A percentile compares a stretch with the other conserved stretches of the same genome.
phyloP scores from a whole-genome alignment of 2,797 vertebrate species.

The Mareca strepera region DNA sequence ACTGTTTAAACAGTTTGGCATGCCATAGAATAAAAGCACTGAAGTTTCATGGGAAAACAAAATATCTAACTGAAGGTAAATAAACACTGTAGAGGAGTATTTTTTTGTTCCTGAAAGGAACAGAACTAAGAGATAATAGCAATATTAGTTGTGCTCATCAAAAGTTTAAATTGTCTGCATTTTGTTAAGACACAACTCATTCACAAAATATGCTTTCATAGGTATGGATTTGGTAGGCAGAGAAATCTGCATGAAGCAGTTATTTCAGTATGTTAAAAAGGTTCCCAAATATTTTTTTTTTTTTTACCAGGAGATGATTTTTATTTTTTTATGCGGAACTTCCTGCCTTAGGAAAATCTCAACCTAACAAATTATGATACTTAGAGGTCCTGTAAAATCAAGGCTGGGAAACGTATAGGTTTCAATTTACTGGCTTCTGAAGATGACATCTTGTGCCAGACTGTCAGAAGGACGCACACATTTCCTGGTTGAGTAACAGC shows the following conservation, averaged over 20 bases:
- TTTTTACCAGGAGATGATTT: neutral
- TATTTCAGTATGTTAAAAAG: neutral
- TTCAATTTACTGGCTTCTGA: neutral
- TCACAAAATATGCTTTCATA: neutral
- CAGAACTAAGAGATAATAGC: neutral
- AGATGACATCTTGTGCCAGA: rapidly evolving
- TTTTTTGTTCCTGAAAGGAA: neutral
- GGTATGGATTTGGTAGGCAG: rapidly evolving
- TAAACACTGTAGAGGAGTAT: neutral
- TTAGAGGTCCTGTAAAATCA: neutral
- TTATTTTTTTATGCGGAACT: neutral
- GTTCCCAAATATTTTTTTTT: neutral
- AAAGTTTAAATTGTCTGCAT: neutral
- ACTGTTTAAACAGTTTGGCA: neutral
- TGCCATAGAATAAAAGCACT: neutral
- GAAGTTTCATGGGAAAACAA: neutral
- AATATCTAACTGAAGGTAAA: neutral
- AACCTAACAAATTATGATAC: neutral
- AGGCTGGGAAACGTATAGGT: neutral
- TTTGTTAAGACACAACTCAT: neutral
- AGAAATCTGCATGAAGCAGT: neutral
- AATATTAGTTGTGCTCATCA: neutral
- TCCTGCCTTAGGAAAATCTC: neutral
- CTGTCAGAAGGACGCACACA: neutral
- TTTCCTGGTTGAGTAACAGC: neutral